Evolutionary conservation across 1,140 invertebrate species (phyloP).

Genomic region (Samia ricini): DNA sequence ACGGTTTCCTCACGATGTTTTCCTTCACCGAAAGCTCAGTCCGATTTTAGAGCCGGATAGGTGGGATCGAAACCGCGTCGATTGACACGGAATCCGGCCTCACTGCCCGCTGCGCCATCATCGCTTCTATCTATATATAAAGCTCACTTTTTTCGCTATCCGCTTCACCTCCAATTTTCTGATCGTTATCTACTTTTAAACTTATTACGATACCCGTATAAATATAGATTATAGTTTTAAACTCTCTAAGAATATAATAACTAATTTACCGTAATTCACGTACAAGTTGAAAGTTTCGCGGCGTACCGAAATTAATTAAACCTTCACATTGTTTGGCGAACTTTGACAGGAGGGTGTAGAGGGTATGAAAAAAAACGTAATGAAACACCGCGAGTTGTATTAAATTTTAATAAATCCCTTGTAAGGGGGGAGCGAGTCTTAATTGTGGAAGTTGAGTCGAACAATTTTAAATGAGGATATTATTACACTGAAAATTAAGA

Average conservation of each 20-base stretch:
- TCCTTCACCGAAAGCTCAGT: no score
- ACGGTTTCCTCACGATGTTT: no score
- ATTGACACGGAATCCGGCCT: no score
- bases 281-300: not conserved
- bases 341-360: slow-evolving; percentile 3
- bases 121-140: no score
- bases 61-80: no score
- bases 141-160: no score
- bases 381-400: not conserved
- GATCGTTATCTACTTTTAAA: no score
- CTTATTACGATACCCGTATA: no score
- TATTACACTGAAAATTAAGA: not conserved
- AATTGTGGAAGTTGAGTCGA: not conserved
- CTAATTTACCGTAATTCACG: not conserved
- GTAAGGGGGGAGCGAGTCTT: not conserved
- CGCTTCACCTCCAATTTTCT: no score
- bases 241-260: not conserved
- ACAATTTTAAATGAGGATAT: not conserved
- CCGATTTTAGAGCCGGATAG: no score
- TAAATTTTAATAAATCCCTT: not conserved
- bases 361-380: not conserved
- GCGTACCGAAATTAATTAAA: slow-evolving; percentile 7
- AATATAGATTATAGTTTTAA: not conserved
- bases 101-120: no score
- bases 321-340: slow-evolving; percentile 2